These are phyloP conservation scores for Melieria crassipennis DNA, from an alignment of 2,888 invertebrate genomes.

Conservation along the genomic window DNA sequence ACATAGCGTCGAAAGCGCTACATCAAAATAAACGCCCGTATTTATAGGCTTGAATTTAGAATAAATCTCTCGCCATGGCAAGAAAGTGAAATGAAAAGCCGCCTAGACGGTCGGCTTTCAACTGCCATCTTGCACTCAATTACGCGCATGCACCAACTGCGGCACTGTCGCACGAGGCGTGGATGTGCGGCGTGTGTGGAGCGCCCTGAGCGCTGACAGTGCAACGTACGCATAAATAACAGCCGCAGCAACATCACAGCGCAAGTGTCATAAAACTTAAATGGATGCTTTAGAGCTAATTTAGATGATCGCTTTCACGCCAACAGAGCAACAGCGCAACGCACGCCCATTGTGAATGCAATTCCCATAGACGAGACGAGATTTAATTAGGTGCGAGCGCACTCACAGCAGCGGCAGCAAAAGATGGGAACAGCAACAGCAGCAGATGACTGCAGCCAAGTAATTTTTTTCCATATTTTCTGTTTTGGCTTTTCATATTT, in stretches of 20 bases:
- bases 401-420: too few relatives aligned
- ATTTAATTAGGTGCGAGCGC: too few relatives aligned
- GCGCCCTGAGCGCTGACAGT: conserved; percentile 9
- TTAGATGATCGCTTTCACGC: conserved; percentile 51
- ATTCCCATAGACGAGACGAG: too few relatives aligned
- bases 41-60: conserved; percentile 21
- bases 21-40: conserved; percentile 24
- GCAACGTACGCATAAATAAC: conserved; percentile 34
- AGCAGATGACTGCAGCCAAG: too few relatives aligned
- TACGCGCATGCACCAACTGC: conserved; percentile 32
- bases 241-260: conserved; percentile 21
- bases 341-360: too few relatives aligned
- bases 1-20: neutral
- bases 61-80: conserved; percentile 12
- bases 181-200: neutral
- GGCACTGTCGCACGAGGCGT: conserved; percentile 5
- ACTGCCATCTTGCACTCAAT: conserved; percentile 22
- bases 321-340: neutral
- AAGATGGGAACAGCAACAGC: too few relatives aligned
- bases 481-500: too few relatives aligned
- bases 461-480: too few relatives aligned
- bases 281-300: conserved; percentile 59
- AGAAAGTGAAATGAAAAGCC: neutral
- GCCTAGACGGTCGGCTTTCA: conserved; percentile 9
- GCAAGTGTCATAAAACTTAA: conserved; percentile 55